These are phyloP conservation scores for Origma solitaria DNA, from an alignment of 2,113 vertebrate species.

Conservation along the genomic window DNA sequence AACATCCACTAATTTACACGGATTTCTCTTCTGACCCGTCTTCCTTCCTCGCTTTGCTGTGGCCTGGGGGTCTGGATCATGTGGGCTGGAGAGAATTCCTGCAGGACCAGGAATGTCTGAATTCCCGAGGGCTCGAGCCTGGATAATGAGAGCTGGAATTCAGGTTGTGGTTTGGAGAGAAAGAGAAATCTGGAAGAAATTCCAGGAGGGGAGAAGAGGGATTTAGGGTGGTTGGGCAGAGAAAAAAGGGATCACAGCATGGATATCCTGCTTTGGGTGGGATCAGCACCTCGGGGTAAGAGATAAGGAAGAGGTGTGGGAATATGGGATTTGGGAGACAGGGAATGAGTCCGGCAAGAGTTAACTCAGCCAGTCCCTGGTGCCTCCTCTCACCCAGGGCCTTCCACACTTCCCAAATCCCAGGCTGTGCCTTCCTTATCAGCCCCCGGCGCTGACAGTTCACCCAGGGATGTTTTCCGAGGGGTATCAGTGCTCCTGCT, in stretches of 20 bases:
- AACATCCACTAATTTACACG: not conserved
- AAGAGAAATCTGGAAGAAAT: not conserved
- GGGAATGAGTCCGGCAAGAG: not conserved
- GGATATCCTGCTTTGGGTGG: not conserved
- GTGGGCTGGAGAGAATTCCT: not conserved
- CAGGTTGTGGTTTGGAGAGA: not conserved
- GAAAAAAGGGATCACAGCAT: accelerated
- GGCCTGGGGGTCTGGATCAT: not conserved
- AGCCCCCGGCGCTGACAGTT: slow-evolving; percentile 11
- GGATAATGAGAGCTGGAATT: accelerated
- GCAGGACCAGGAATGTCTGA: no score
- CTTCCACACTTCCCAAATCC: not conserved
- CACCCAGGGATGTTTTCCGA: slow-evolving; percentile 31
- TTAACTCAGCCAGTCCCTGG: not conserved
- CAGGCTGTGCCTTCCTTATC: not conserved
- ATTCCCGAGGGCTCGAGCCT: not conserved
- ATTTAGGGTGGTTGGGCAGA: not conserved
- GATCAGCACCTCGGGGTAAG: accelerated
- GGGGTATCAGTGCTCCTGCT: not conserved
- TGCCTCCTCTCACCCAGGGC: not conserved
- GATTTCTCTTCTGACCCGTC: not conserved
- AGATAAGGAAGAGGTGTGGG: not conserved
- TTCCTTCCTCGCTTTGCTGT: not conserved
- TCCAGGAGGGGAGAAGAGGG: not conserved
- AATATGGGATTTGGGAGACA: not conserved